A percentile compares a stretch with the other conserved stretches of the same genome.
Conservation (phyloP, 1,140 invertebrate species). For the Bombus affinis region DNA sequence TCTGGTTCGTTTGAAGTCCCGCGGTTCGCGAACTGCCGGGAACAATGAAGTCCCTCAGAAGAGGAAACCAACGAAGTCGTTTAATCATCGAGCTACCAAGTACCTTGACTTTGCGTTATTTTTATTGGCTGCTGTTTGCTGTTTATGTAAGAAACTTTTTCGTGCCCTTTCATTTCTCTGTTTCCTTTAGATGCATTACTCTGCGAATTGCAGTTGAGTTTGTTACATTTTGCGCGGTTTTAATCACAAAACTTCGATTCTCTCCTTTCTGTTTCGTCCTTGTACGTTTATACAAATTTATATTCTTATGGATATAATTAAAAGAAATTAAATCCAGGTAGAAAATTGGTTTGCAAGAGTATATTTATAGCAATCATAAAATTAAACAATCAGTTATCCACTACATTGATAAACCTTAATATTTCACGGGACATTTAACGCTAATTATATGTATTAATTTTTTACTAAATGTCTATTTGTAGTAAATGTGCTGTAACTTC, state of each 20-base stretch:
- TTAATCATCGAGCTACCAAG: slow-evolving; percentile 19
- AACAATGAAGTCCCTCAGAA: slow-evolving; percentile 9
- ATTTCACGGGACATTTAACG: too few relatives aligned
- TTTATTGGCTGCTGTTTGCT: neutral
- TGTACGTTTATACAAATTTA: neutral
- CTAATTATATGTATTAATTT: too few relatives aligned
- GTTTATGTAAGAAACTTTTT: neutral
- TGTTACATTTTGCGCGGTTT: neutral
- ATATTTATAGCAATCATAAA: too few relatives aligned
- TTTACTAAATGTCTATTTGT: too few relatives aligned
- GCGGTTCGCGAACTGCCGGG: neutral
- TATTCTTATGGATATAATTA: too few relatives aligned
- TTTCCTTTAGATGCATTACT: neutral
- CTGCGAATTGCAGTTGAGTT: neutral
- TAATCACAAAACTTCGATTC: neutral
- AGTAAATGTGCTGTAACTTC: too few relatives aligned
- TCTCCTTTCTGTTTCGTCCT: neutral
- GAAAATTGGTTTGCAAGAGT: too few relatives aligned
- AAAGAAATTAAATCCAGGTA: too few relatives aligned
- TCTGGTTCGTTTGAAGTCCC: slow-evolving; percentile 9
- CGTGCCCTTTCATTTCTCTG: neutral
- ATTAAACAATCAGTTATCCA: too few relatives aligned
- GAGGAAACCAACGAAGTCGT: neutral
- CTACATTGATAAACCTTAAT: too few relatives aligned
- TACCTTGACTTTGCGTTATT: neutral